Conservation (phyloP, 2,113 vertebrate genomes). For the Lontra canadensis region DNA sequence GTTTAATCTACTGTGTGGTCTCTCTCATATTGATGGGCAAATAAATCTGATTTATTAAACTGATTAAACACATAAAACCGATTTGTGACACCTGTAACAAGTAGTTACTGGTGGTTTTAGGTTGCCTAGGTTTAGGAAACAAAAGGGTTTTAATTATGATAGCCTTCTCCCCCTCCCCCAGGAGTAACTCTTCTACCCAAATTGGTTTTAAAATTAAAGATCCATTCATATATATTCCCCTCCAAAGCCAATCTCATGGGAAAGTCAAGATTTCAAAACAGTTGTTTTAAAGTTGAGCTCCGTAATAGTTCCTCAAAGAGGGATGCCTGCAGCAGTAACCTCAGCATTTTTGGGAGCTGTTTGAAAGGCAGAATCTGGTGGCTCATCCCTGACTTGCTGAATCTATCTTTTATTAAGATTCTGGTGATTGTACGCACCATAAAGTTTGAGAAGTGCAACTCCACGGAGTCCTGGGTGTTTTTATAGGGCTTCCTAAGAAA, state of each 20-base stretch:
- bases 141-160: neutral
- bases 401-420: neutral
- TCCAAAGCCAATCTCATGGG: neutral
- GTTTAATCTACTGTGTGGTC: neutral
- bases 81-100: neutral
- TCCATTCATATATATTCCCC: neutral
- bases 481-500: neutral
- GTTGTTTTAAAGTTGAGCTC: neutral
- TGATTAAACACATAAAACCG: neutral
- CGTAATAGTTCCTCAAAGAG: neutral
- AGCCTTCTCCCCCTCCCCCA: neutral
- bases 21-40: neutral
- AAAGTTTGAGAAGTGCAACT: neutral
- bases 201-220: neutral
- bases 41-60: neutral
- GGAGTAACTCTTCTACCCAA: neutral
- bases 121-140: neutral
- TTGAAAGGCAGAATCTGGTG: neutral
- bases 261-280: neutral
- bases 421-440: too few relatives aligned
- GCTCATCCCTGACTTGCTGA: neutral
- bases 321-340: neutral
- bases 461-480: neutral
- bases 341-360: neutral
- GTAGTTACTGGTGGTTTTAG: neutral